Evolutionary conservation across 2,888 invertebrate species (phyloP), one percentile per base, ranked within the genome.

Genomic region (Zele albiditarsus): DNA sequence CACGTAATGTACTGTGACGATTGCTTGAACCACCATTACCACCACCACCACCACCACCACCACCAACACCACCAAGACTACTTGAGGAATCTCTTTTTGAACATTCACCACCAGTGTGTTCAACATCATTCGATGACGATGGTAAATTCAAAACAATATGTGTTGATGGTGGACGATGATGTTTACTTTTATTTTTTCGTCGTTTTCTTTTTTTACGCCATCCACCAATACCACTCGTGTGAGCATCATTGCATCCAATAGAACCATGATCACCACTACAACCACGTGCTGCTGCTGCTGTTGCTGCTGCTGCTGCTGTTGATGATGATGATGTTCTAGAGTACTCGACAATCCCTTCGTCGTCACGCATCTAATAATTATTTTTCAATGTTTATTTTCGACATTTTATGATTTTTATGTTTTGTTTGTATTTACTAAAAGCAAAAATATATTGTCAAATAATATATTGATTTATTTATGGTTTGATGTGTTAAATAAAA

Each of bases 1-100:
- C 92, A 83, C 94, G 91, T 84, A 94, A 85, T 74, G 90, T 90
- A 77, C 88, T 89, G 80, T 90, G 91, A 78, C 90, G 88, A 69
- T 86, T 84, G 76, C 84, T 85, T 58, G 80, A 77, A 66, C 87
- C 89, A 28, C 89, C 89, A 60, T 87, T 78, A 72, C 89, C 88
- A 78, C 87, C 53, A 23, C 53, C 53, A 53, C 53, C 20, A 53
- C 10, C 46, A n/a, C 46, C 46, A 46, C 10, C 6, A 46, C 46
- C n/a, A 3, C 33, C 33, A 33, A 3, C 33, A 65, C 87, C 89
- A 28, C 89, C 89, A 63, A 88, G 79, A 73, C 89, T 89, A 78
- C 86, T 86, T 75, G 87, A 87, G 6, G 88, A 88, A 79, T 86
- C 89, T 62, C 88, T 82, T 33, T 87, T 87, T 76, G 86, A 87